A percentile compares a stretch with the other conserved stretches of the same genome.
Conservation (phyloP, 1,140 invertebrate species). For the Thereuonema tuberculata region DNA sequence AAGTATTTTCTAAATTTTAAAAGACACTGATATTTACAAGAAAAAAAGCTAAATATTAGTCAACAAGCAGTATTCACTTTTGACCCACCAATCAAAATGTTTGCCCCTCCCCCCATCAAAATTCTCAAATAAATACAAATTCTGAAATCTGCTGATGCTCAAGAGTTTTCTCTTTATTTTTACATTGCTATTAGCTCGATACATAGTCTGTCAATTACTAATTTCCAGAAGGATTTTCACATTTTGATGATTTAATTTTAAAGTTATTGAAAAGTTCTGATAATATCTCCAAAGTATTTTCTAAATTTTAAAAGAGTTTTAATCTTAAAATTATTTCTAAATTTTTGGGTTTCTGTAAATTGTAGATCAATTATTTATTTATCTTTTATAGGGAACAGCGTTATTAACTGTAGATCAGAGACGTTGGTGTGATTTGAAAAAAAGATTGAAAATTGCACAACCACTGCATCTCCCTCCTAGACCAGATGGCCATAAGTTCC, state of each 20-base stretch:
- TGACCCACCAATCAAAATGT: too few relatives aligned
- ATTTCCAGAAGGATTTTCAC: too few relatives aligned
- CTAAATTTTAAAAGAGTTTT: background rate
- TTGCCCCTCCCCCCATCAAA: too few relatives aligned
- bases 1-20: too few relatives aligned
- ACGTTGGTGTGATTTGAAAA: slow-evolving; percentile 98
- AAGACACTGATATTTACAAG: too few relatives aligned
- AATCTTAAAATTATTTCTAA: slow-evolving; percentile 10
- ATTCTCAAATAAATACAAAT: too few relatives aligned
- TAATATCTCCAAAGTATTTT: background rate
- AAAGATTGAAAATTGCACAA: slow-evolving; percentile 96
- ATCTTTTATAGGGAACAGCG: slow-evolving; percentile 62
- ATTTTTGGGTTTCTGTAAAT: too few relatives aligned
- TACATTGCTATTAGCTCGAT: background rate
- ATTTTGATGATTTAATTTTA: too few relatives aligned
- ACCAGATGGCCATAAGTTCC: slow-evolving; percentile 76
- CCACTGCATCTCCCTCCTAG: slow-evolving; percentile 93
- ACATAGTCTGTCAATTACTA: background rate
- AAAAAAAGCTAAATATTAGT: too few relatives aligned
- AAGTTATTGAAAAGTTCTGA: background rate
- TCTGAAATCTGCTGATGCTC: too few relatives aligned
- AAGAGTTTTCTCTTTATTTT: background rate
- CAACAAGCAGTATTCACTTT: too few relatives aligned
- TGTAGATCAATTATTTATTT: too few relatives aligned
- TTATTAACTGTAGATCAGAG: slow-evolving; percentile 96